Evolutionary conservation across 2,888 invertebrate genomes (phyloP).

Genomic region (Scrobipalpa atriplicella): DNA sequence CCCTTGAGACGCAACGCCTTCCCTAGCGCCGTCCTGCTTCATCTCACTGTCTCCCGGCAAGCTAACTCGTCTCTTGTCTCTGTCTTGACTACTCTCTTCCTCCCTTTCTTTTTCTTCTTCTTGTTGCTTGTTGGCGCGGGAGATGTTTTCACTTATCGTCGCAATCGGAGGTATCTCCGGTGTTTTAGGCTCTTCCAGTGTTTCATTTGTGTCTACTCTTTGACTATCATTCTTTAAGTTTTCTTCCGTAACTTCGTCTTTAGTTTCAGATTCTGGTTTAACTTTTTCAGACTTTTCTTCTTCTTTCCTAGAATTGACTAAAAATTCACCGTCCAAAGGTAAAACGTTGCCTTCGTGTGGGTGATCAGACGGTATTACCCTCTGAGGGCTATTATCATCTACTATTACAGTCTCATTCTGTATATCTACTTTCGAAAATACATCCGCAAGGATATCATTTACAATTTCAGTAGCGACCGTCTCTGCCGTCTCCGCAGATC

Average conservation of each 20-base stretch:
- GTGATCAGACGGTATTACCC: slow-evolving; percentile 63
- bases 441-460: slow-evolving; percentile 61
- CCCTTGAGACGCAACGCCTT: slow-evolving; percentile 66
- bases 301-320: slow-evolving; percentile 63
- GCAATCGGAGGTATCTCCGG: slow-evolving; percentile 87
- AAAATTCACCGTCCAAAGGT: slow-evolving; percentile 73
- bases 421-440: slow-evolving; percentile 55
- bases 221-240: slow-evolving; percentile 68
- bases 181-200: slow-evolving; percentile 63
- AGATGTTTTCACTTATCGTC: slow-evolving; percentile 88
- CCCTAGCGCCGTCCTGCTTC: slow-evolving; percentile 71
- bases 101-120: slow-evolving; percentile 58
- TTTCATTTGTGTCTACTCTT: slow-evolving; percentile 52
- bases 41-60: slow-evolving; percentile 81
- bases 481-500: slow-evolving; percentile 39
- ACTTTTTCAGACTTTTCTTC: slow-evolving; percentile 48
- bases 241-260: slow-evolving; percentile 54
- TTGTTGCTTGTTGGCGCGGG: slow-evolving; percentile 64
- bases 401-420: slow-evolving; percentile 34
- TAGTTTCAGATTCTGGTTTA: slow-evolving; percentile 37
- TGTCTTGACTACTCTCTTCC: slow-evolving; percentile 68
- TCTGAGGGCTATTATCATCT: slow-evolving; percentile 55
- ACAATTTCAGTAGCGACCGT: slow-evolving; percentile 66
- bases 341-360: slow-evolving; percentile 72
- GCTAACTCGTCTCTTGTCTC: slow-evolving; percentile 83